Conservation (phyloP, 2,113 vertebrate species). For the Tauraco erythrolophus region DNA sequence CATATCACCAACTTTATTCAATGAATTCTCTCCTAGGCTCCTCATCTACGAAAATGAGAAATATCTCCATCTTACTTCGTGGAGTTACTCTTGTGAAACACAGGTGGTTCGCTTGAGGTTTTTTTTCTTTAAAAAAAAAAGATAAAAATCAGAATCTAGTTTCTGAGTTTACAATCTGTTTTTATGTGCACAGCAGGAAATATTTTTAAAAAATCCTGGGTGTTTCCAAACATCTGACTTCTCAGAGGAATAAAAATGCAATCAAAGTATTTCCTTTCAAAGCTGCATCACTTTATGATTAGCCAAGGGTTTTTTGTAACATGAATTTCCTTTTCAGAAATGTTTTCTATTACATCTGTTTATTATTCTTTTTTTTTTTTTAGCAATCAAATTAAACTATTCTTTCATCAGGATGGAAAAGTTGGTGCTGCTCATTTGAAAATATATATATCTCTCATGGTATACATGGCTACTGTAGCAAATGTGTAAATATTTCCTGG, state of each 20-base stretch:
- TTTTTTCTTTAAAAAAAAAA: neutral
- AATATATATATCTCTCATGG: neutral
- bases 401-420: constrained; percentile 62
- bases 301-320: constrained; percentile 56
- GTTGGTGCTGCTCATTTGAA: constrained; percentile 38
- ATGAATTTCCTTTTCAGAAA: constrained; percentile 53
- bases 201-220: constrained; percentile 54
- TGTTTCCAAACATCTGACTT: constrained; percentile 74
- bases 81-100: neutral
- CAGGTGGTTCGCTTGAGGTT: neutral
- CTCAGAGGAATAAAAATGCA: constrained; percentile 70
- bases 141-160: neutral
- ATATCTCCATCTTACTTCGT: fast-evolving
- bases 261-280: constrained; percentile 74
- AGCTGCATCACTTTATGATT: constrained; percentile 70
- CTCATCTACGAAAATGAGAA: neutral
- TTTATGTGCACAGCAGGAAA: constrained; percentile 46
- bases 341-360: constrained; percentile 69
- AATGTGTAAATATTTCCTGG: constrained; percentile 8
- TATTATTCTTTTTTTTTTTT: constrained; percentile 27
- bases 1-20: neutral
- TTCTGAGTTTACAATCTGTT: neutral
- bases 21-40: neutral
- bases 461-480: neutral
- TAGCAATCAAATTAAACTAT: constrained; percentile 53